Evolutionary conservation across 2,113 vertebrate genomes (phyloP).

Genomic region (Ondatra zibethicus): DNA sequence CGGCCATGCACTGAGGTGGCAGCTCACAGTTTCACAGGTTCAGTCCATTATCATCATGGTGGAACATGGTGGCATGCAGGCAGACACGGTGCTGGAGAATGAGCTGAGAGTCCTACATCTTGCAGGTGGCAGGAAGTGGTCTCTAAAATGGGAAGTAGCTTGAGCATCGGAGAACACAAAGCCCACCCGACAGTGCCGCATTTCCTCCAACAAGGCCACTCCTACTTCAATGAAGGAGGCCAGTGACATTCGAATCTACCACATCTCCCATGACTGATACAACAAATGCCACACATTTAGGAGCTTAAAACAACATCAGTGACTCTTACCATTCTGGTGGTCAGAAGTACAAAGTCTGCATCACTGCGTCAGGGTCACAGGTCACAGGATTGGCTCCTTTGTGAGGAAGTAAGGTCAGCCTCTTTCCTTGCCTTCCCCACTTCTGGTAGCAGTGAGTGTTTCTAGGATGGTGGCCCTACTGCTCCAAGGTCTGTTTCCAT

Average conservation of each 20-base stretch:
- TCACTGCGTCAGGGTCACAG: fast-evolving
- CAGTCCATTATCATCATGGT: not conserved
- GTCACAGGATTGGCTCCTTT: not conserved
- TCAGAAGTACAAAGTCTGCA: not conserved
- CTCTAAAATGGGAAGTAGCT: not conserved
- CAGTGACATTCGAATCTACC: not conserved
- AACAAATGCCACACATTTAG: not conserved
- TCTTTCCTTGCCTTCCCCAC: no score
- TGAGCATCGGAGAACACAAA: not conserved
- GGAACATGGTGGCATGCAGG: not conserved
- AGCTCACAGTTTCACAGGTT: not conserved
- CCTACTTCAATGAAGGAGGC: not conserved
- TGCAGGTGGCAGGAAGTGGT: not conserved
- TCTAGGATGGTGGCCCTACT: not conserved
- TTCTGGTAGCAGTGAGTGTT: not conserved
- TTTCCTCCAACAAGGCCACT: not conserved
- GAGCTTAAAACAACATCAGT: not conserved
- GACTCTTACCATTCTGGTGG: not conserved
- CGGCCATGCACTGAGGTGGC: not conserved
- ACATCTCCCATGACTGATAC: no score
- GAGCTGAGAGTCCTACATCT: not conserved
- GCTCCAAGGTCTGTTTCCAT: fast-evolving
- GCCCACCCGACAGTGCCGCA: not conserved
- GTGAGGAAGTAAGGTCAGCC: fast-evolving
- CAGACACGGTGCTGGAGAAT: not conserved